A percentile compares a stretch with the other conserved stretches of the same genome.
Evolutionary conservation across 2,888 invertebrate genomes (phyloP).

Genomic region (Globia sparganii): DNA sequence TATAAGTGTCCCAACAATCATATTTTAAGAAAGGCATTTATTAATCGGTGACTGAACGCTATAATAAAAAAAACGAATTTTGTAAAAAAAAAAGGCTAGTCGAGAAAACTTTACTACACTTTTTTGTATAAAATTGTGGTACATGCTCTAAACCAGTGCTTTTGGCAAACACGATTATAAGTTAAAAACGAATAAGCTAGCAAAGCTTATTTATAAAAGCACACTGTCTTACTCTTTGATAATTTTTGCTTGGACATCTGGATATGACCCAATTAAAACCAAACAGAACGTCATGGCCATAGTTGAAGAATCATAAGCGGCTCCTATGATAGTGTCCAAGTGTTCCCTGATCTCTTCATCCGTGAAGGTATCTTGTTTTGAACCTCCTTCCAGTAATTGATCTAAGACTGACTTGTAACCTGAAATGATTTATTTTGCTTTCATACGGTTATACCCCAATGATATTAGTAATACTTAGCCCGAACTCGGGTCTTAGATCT

Average conservation of each 20-base stretch:
- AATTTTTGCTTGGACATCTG: conserved; percentile 33
- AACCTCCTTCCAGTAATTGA: conserved; percentile 20
- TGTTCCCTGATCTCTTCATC: conserved; percentile 52
- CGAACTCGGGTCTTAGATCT: too few species aligned
- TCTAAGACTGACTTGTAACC: conserved; percentile 19
- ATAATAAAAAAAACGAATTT: neutral
- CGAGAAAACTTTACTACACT: neutral
- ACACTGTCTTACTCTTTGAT: conserved; percentile 50
- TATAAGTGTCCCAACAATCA: neutral
- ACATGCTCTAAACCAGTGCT: neutral
- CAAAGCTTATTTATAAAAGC: neutral
- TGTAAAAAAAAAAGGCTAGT: neutral
- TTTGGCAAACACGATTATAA: neutral
- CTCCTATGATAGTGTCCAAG: conserved; percentile 45
- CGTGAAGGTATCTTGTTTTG: conserved; percentile 9
- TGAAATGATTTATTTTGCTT: neutral
- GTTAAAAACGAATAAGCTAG: neutral
- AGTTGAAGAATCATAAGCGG: conserved; percentile 38
- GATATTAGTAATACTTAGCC: neutral
- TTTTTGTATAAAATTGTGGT: neutral
- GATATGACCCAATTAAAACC: conserved; percentile 40
- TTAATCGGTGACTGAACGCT: neutral
- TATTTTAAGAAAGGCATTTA: neutral
- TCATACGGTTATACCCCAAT: neutral
- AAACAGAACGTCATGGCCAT: conserved; percentile 15